Evolutionary conservation across 2,113 vertebrate species (phyloP), one percentile per base, ranked within the genome.

Genomic region (Nannospalax galili): DNA sequence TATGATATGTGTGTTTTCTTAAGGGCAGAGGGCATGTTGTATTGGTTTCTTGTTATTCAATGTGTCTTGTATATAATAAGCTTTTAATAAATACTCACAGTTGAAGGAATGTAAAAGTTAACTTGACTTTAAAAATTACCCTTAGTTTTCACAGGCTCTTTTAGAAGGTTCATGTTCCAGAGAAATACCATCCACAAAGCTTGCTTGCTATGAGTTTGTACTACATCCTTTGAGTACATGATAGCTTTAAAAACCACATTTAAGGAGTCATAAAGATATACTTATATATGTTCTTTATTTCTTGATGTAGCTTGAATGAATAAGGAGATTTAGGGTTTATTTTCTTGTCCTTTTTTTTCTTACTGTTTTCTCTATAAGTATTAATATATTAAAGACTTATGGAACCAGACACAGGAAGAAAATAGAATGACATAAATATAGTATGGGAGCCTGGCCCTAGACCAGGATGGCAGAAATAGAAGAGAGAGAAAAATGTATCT

Each of bases 401-500:
- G 26, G 62, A 93, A 79, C 90, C 52, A 89, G 77, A 78, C n/a
- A 20, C 7, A 88, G 81, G 65, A 79, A 79, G 88, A 93, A 86
- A 91, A 85, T 16, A 92, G 72, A 94, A 22, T 91, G 78, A 89
- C 91, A 89, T 74, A 95, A 97, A 97, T 91, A 97, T 88, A 97
- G 91, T 52, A 56, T 94, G 56, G 37, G 56, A 95, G 45, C 48
- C 72, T 95, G 96, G 95, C 90, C 56, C 45, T 12, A 24, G 75
- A 95, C 87, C 92, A 94, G 56, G 42, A 93, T 70, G 90, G 91
- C 87, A 90, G 88, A 95, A 97, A 94, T 90, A 95, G 96, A 90
- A 89, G 42, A 10, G 37, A 45, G 87, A 91, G 40, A 89, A 98
- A 82, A 98, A 82, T 85, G 65, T 73, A 9, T 88, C 58, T 90